A percentile compares a stretch with the other conserved stretches of the same genome.
These are phyloP conservation scores for Galaxea fascicularis DNA, from an alignment of 92 coral and sea anemone species.

Conservation along the genomic window DNA sequence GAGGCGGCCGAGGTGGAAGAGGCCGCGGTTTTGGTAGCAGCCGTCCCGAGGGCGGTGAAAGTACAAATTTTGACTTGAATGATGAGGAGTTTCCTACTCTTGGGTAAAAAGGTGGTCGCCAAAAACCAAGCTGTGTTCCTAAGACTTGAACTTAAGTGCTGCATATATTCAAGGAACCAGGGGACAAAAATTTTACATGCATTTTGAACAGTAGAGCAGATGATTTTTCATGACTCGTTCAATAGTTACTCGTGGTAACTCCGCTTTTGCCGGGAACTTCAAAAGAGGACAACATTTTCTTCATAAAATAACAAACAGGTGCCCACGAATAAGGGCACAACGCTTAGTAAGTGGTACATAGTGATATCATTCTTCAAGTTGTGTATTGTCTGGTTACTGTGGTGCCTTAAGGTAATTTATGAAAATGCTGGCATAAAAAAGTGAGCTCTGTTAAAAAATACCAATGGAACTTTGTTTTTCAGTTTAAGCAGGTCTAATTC, in stretches of 20 bases:
- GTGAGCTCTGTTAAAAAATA: background rate
- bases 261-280: background rate
- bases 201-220: constrained; percentile 25
- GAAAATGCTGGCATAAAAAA: background rate
- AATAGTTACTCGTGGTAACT: constrained; percentile 14
- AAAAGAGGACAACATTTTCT: background rate
- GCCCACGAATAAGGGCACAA: background rate
- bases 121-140: constrained; percentile 7
- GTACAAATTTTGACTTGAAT: constrained; percentile 81
- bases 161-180: constrained; percentile 38
- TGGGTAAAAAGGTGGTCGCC: constrained; percentile 44
- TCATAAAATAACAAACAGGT: background rate
- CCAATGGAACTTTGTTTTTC: no score
- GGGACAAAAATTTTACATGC: background rate
- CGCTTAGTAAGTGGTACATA: background rate
- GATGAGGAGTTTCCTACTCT: constrained; percentile 95
- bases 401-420: background rate
- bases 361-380: background rate
- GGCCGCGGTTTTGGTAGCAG: constrained; percentile 69
- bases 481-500: no score
- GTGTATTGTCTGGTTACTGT: background rate
- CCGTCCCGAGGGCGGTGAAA: constrained; percentile 40
- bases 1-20: constrained; percentile 69
- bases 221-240: constrained; percentile 21
- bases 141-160: constrained; percentile 28